Percentiles rank a stretch among this genome's conserved stretches.
These are phyloP conservation scores for Notodonta ziczac DNA, from an alignment of 2,888 invertebrate species.

Conservation along the genomic window DNA sequence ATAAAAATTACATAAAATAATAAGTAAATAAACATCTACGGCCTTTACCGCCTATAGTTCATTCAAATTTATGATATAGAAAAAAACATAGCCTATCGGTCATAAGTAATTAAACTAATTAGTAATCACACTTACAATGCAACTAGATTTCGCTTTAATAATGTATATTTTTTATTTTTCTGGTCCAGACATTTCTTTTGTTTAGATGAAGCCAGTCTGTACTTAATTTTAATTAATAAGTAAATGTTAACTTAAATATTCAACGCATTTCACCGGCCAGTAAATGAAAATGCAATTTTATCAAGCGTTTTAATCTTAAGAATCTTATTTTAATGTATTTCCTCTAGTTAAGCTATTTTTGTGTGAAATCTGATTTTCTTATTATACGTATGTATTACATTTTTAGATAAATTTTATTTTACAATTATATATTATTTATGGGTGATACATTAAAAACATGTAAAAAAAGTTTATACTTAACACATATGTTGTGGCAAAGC, in stretches of 20 bases:
- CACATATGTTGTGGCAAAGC: constrained; percentile 5
- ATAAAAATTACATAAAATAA: too few relatives aligned
- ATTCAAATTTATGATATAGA: too few relatives aligned
- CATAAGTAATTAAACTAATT: too few relatives aligned
- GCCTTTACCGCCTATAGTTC: too few relatives aligned
- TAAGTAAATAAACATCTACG: too few relatives aligned
- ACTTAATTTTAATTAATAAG: constrained; percentile 14
- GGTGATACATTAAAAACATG: too few relatives aligned
- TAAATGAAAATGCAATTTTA: constrained; percentile 53
- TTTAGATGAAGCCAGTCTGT: constrained; percentile 7
- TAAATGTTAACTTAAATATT: constrained; percentile 23
- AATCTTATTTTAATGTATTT: constrained; percentile 8
- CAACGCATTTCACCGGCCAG: constrained; percentile 71
- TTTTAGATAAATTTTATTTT: too few relatives aligned
- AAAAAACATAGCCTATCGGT: too few relatives aligned
- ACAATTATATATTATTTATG: too few relatives aligned
- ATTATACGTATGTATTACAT: background rate
- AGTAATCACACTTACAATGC: too few relatives aligned
- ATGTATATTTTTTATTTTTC: background rate
- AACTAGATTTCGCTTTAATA: background rate
- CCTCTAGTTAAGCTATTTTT: background rate
- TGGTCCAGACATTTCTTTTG: background rate
- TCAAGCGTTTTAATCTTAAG: constrained; percentile 11
- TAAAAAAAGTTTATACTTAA: too few relatives aligned
- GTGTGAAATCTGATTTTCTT: background rate